A percentile compares a stretch with the other conserved stretches of the same genome.
Evolutionary conservation across 2,113 vertebrate genomes (phyloP).

Genomic region (Isurus oxyrinchus): DNA sequence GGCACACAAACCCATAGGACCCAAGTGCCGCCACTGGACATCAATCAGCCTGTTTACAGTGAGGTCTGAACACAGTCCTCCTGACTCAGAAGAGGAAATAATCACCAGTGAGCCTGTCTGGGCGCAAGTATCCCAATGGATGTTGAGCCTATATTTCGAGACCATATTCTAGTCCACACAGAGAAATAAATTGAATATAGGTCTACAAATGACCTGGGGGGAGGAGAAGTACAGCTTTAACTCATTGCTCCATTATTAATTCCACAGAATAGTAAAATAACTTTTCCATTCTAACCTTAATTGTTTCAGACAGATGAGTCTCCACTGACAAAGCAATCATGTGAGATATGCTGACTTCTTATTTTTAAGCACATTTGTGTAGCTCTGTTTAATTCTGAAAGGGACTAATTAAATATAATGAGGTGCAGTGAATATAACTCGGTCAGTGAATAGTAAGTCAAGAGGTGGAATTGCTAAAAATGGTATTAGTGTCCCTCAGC

Average conservation of each 20-base stretch:
- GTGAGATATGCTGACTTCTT: not conserved
- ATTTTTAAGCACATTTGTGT: not conserved
- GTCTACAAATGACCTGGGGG: not conserved
- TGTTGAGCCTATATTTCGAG: too few relatives aligned
- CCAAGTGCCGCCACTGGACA: too few relatives aligned
- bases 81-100: too few relatives aligned
- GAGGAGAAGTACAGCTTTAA: not conserved
- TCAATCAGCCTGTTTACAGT: too few relatives aligned
- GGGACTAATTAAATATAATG: not conserved
- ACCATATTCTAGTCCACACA: not conserved
- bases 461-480: not conserved
- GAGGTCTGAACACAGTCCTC: too few relatives aligned
- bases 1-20: too few relatives aligned
- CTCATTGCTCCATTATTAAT: not conserved
- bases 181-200: not conserved
- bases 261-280: not conserved
- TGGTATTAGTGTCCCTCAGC: not conserved
- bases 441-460: not conserved
- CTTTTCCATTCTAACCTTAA: not conserved
- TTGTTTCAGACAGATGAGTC: not conserved
- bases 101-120: too few relatives aligned
- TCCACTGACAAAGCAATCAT: not conserved
- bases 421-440: not conserved
- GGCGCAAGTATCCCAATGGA: too few relatives aligned
- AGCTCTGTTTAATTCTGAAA: not conserved